Conservation (phyloP, 2,888 invertebrate species). For the Tipula unca region DNA sequence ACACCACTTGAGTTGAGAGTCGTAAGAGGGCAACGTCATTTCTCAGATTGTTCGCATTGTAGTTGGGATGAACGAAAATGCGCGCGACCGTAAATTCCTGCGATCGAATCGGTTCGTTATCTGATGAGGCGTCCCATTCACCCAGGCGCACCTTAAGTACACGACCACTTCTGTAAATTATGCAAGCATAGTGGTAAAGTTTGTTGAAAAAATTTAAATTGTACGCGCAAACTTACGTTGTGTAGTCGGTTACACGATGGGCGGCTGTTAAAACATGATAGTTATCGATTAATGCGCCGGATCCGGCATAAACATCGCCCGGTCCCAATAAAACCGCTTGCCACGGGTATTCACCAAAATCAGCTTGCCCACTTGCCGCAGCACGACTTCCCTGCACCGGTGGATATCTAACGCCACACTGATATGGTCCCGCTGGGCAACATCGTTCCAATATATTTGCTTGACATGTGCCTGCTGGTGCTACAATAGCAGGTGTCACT, state of each 20-base stretch:
- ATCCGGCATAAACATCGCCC: slow-evolving; percentile 58
- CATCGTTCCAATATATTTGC: slow-evolving; percentile 33
- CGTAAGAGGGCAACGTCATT: slow-evolving; percentile 75
- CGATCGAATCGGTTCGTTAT: slow-evolving; percentile 55
- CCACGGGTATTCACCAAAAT: slow-evolving; percentile 66
- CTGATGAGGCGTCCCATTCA: slow-evolving; percentile 63
- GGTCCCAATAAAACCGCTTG: slow-evolving; percentile 53
- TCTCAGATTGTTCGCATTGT: slow-evolving; percentile 60
- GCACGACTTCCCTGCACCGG: slow-evolving; percentile 33
- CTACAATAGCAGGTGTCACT: neutral
- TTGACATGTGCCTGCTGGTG: slow-evolving; percentile 28
- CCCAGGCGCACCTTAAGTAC: slow-evolving; percentile 60
- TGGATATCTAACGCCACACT: slow-evolving; percentile 34
- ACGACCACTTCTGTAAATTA: slow-evolving; percentile 18
- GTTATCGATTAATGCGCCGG: slow-evolving; percentile 61
- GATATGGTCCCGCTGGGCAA: slow-evolving; percentile 35
- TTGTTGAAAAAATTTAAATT: neutral
- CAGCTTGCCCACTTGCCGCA: slow-evolving; percentile 48
- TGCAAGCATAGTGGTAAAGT: neutral
- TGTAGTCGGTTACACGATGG: slow-evolving; percentile 52
- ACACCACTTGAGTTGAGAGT: slow-evolving; percentile 50
- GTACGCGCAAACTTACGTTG: slow-evolving; percentile 47
- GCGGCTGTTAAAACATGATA: slow-evolving; percentile 64
- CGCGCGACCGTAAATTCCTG: slow-evolving; percentile 52
- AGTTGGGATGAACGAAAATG: slow-evolving; percentile 56